Evolutionary conservation across 2,888 invertebrate species (phyloP).

Genomic region (Drosophila pseudotakahashii): DNA sequence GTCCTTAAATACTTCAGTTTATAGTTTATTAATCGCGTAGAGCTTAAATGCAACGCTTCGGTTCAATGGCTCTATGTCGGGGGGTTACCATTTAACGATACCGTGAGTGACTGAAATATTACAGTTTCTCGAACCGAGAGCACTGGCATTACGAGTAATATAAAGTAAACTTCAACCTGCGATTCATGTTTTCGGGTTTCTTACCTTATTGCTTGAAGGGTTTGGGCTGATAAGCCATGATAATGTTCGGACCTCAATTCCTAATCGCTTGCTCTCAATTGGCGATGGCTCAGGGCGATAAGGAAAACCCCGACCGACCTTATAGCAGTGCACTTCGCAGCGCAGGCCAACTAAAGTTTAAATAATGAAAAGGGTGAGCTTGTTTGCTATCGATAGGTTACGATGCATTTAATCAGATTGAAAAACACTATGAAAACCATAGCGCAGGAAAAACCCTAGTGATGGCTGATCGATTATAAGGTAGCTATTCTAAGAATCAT

Average conservation of each 20-base stretch:
- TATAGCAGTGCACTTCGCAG: slow-evolving; percentile 6
- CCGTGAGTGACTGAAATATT: slow-evolving; percentile 10
- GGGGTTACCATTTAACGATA: slow-evolving; percentile 64
- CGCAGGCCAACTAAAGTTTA: background rate
- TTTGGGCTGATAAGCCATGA: slow-evolving; percentile 34
- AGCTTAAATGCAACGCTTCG: slow-evolving; percentile 30
- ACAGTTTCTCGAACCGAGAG: background rate
- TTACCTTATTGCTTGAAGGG: background rate
- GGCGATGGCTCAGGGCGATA: slow-evolving; percentile 24
- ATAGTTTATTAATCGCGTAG: slow-evolving; percentile 29
- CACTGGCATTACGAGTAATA: background rate
- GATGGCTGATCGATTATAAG: too few relatives aligned
- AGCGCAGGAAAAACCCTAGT: background rate
- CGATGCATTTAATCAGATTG: slow-evolving; percentile 3
- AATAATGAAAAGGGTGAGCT: slow-evolving; percentile 7
- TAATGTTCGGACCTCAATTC: slow-evolving; percentile 25
- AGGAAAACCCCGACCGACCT: background rate
- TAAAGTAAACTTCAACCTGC: slow-evolving; percentile 31
- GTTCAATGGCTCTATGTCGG: slow-evolving; percentile 59
- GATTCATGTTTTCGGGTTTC: background rate
- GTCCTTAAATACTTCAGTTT: slow-evolving; percentile 33
- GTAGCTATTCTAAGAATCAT: too few relatives aligned
- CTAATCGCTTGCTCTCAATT: slow-evolving; percentile 37
- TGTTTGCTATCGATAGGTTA: background rate
- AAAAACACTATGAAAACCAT: background rate